Conservation (phyloP, 2,797 vertebrate species). For the Falco berigora region DNA sequence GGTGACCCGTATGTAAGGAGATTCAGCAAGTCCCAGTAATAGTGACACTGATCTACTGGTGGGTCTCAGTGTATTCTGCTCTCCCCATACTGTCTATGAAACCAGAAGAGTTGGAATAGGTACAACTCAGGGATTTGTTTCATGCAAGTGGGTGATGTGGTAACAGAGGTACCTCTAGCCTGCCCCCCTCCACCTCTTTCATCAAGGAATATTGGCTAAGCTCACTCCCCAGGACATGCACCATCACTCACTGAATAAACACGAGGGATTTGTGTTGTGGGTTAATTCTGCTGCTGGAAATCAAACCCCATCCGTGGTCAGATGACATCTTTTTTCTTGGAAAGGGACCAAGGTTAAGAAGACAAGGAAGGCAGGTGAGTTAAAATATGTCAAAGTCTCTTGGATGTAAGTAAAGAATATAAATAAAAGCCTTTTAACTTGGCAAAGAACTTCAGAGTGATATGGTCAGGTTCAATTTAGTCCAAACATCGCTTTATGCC, state of each 20-base stretch:
- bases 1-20: neutral
- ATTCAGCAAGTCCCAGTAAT: neutral
- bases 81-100: neutral
- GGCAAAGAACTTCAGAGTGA: slow-evolving; percentile 39
- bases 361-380: slow-evolving; percentile 51
- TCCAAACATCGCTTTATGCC: slow-evolving; percentile 55
- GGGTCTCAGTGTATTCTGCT: neutral
- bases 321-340: slow-evolving; percentile 52
- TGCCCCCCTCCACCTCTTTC: neutral
- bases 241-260: neutral
- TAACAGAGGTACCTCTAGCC: neutral
- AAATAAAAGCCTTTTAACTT: slow-evolving; percentile 57
- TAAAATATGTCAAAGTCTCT: slow-evolving; percentile 41
- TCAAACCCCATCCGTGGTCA: neutral
- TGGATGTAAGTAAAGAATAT: slow-evolving; percentile 23
- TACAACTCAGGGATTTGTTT: neutral
- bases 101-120: neutral
- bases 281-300: slow-evolving; percentile 42
- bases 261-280: slow-evolving; percentile 8
- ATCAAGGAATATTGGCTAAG: neutral
- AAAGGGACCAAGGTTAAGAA: slow-evolving; percentile 54
- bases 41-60: neutral
- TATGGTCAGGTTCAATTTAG: slow-evolving; percentile 43
- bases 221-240: neutral
- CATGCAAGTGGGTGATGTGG: neutral